A percentile compares a stretch with the other conserved stretches of the same genome.
Conservation (phyloP, 1,140 invertebrate genomes). For the Drosophila bocki region DNA sequence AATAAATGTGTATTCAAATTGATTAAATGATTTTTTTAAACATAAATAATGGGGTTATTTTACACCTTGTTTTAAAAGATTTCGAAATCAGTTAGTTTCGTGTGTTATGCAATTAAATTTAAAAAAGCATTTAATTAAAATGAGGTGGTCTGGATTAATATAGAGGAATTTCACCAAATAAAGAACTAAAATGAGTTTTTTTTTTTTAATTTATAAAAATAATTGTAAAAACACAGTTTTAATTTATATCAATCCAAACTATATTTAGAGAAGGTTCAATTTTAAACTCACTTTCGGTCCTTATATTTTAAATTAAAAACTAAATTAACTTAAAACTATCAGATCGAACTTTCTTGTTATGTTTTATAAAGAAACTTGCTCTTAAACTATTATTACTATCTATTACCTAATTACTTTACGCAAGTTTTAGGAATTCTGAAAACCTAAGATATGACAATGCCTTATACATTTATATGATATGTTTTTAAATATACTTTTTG, state of each 20-base stretch:
- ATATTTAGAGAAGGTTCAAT: no score
- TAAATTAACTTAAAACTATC: not conserved
- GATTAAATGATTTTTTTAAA: not conserved
- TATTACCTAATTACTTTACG: not conserved
- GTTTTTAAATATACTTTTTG: not conserved
- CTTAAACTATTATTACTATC: not conserved
- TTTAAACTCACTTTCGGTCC: not conserved
- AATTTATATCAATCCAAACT: no score
- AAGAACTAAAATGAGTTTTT: not conserved
- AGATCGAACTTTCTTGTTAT: no score
- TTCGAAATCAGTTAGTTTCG: not conserved
- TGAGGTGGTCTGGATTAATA: not conserved
- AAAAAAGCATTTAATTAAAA: not conserved
- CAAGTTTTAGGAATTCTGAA: not conserved
- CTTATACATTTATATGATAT: not conserved
- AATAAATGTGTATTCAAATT: not conserved
- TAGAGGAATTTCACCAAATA: not conserved
- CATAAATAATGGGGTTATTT: not conserved
- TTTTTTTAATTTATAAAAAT: no score
- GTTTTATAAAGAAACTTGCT: not conserved
- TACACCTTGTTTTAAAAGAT: no score
- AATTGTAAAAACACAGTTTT: no score
- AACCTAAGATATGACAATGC: no score
- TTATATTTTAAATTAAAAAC: not conserved
- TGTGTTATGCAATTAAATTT: not conserved